These are phyloP conservation scores for Chelonus formosanus DNA, from an alignment of 2,888 invertebrate species.

Conservation along the genomic window DNA sequence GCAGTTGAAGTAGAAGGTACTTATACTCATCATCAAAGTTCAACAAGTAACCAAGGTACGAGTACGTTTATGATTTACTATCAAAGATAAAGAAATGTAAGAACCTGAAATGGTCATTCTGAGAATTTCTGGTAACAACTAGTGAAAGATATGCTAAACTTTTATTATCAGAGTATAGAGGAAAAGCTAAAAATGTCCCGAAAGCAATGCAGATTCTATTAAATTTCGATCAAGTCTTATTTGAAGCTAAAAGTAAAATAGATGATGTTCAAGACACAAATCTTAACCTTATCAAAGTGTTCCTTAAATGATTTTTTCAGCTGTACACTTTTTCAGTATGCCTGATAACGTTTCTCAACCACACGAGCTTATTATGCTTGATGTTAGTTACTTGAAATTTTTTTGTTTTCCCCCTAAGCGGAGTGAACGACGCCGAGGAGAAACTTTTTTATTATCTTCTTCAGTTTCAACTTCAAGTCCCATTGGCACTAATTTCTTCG, in stretches of 20 bases:
- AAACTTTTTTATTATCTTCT: no score
- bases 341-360: slow-evolving; percentile 84
- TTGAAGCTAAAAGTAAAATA: slow-evolving; percentile 69
- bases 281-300: no score
- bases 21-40: slow-evolving; percentile 67
- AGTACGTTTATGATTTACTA: slow-evolving; percentile 56
- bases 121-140: slow-evolving; percentile 57
- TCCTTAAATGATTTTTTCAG: no score
- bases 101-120: slow-evolving; percentile 54
- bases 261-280: slow-evolving; percentile 68
- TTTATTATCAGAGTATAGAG: slow-evolving; percentile 57
- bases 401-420: no score
- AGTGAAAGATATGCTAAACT: slow-evolving; percentile 58
- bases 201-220: slow-evolving; percentile 58
- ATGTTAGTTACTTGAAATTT: no score
- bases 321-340: slow-evolving; percentile 92
- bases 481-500: slow-evolving; percentile 61
- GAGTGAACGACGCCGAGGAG: no score
- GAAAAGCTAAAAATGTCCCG: slow-evolving; percentile 49
- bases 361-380: slow-evolving; percentile 89
- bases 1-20: slow-evolving; percentile 77
- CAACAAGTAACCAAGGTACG: slow-evolving; percentile 71
- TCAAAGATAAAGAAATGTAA: slow-evolving; percentile 52
- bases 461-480: no score
- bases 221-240: slow-evolving; percentile 77